Base-by-base conservation (phyloP, 2,888 invertebrate species). In the Lochmaea crataegi region DNA sequence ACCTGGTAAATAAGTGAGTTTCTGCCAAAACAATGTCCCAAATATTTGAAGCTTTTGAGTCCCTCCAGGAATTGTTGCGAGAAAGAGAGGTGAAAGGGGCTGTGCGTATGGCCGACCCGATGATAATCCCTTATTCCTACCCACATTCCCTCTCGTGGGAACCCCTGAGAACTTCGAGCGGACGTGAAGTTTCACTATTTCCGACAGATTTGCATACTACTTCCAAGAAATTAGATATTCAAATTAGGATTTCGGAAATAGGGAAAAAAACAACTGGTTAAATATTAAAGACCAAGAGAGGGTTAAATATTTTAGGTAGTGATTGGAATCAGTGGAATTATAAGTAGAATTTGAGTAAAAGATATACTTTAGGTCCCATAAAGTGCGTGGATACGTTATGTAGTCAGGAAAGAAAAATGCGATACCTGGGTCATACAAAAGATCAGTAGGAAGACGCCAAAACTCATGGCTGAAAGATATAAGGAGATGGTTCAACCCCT, bases 141-240 rank as follows among this genome's bases (percentile, higher is more conserved):
- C 57, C 56, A 14, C 16, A 32, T 32, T 38, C 11, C 42, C 56
- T 48, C 48, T 41, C 58, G 4, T 26, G 22, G 66, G 66, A 57
- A 42, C 41, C 38, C 7, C 66, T 45, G 58, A 60, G 58, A 67
- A 60, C 67, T 58, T 67, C 58, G n/a, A 67, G 26, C 60, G 67
- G 67, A 67, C 63, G 60, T 57, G 32, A 70, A 70, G 73, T 73
- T 73, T 70, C 63, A 70, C 73, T 73, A 73, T 73, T 70, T 70
- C 32, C 32, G 32, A 38, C 32, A 63, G 57, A 73, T 73, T 73
- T 73, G 73, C 73, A 70, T 73, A 60, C 57, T 66, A 66, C 69
- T 69, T 64, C 64, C 57, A 56, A 69, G 69, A 64, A 69, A 69
- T 69, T 69, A 64, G 69, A 69, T 63, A 69, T 63, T 69, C 56